Evolutionary conservation across 2,888 invertebrate genomes (phyloP).

Genomic region (Apodemia zela): DNA sequence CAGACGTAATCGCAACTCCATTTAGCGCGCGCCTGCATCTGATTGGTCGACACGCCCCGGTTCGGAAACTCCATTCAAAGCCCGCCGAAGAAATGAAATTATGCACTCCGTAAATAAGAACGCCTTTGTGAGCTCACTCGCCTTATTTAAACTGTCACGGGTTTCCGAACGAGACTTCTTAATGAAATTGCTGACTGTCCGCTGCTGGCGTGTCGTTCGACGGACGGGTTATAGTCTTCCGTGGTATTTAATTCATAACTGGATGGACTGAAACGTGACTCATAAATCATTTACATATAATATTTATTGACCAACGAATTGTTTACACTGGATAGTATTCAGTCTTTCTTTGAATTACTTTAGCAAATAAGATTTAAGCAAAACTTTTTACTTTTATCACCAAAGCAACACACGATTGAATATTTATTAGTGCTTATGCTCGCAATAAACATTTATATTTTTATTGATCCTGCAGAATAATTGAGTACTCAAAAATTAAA

Average conservation of each 20-base stretch:
- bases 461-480: too few relatives aligned
- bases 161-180: slow-evolving; percentile 37
- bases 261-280: too few relatives aligned
- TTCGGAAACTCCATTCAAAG: slow-evolving; percentile 44
- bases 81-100: slow-evolving; percentile 65
- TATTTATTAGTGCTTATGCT: too few relatives aligned
- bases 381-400: too few relatives aligned
- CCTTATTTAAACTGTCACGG: slow-evolving; percentile 55
- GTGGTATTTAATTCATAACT: slow-evolving; percentile 21
- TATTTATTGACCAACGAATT: too few relatives aligned
- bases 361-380: too few relatives aligned
- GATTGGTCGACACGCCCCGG: slow-evolving; percentile 71
- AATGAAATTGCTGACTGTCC: slow-evolving; percentile 41
- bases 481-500: too few relatives aligned
- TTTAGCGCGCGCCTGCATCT: slow-evolving; percentile 67
- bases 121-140: slow-evolving; percentile 51
- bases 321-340: too few relatives aligned
- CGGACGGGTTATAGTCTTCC: slow-evolving; percentile 9
- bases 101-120: slow-evolving; percentile 71
- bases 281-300: too few relatives aligned
- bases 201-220: slow-evolving; percentile 25
- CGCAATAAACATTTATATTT: too few relatives aligned
- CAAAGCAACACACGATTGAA: too few relatives aligned
- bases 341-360: too few relatives aligned
- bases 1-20: slow-evolving; percentile 58